Percentiles rank a stretch among this genome's conserved stretches.
Conservation (phyloP, 2,797 vertebrate genomes). For the Enteromius anoplus region DNA sequence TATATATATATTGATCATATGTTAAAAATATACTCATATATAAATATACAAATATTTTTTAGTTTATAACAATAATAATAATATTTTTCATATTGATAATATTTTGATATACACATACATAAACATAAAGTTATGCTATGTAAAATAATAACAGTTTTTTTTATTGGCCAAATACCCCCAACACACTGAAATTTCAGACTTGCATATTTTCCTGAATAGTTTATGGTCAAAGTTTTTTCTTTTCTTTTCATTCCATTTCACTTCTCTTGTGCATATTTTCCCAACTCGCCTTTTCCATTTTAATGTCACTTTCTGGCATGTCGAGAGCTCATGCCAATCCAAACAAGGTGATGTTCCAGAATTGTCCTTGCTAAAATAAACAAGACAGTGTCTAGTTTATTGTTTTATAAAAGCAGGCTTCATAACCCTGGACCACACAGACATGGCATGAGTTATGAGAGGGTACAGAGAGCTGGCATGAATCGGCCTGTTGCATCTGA, state of each 20-base stretch:
- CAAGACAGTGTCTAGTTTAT: slow-evolving; percentile 36
- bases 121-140: background rate
- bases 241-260: background rate
- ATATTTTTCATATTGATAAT: no score
- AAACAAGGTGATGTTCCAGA: slow-evolving; percentile 38
- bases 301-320: slow-evolving; percentile 11
- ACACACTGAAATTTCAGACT: background rate
- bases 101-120: background rate
- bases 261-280: slow-evolving; percentile 7
- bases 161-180: background rate
- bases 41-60: no score
- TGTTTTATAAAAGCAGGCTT: slow-evolving; percentile 34
- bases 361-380: slow-evolving; percentile 38
- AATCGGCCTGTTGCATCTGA: background rate
- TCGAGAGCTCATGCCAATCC: background rate
- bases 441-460: slow-evolving; percentile 25
- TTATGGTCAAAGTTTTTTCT: background rate
- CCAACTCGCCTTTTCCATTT: slow-evolving; percentile 20
- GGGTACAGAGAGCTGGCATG: slow-evolving; percentile 15
- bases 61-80: no score
- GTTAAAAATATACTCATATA: no score
- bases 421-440: slow-evolving; percentile 50
- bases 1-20: no score
- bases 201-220: background rate
- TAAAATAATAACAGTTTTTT: background rate